These are phyloP conservation scores for Notarius lentiginosus DNA, from an alignment of 2,113 vertebrate genomes.

Conservation along the genomic window DNA sequence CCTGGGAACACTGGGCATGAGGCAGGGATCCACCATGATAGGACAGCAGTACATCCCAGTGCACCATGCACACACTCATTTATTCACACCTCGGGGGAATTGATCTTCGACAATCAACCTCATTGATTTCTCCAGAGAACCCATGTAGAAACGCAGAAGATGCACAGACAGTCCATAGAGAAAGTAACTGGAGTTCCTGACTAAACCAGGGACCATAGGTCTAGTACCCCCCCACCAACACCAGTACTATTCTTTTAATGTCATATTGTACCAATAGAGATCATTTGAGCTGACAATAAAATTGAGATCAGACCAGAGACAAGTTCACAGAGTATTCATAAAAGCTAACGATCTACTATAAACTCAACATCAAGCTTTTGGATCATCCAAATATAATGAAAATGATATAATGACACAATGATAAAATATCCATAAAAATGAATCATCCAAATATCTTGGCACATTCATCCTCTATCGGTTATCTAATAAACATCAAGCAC, in stretches of 20 bases:
- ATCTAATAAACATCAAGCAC: background rate
- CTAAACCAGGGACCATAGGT: background rate
- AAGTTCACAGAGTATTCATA: background rate
- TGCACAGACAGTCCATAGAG: background rate
- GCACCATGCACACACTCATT: background rate
- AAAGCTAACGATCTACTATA: background rate
- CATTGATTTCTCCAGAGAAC: background rate
- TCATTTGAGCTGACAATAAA: background rate
- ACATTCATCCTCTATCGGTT: background rate
- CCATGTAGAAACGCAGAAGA: background rate
- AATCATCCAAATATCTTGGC: background rate
- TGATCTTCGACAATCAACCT: background rate
- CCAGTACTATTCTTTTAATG: background rate
- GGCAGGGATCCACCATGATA: background rate
- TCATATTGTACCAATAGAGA: background rate
- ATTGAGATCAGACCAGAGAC: background rate
- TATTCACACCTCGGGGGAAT: background rate
- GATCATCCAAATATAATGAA: background rate
- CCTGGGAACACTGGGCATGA: background rate
- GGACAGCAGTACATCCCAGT: background rate
- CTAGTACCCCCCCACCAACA: too few relatives aligned
- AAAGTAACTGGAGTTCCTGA: background rate
- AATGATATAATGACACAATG: too few relatives aligned
- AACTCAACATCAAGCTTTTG: background rate
- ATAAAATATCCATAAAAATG: too few relatives aligned